A percentile compares a stretch with the other conserved stretches of the same genome.
Conservation (phyloP, 2,888 invertebrate species). For the Anthoptus insignis region DNA sequence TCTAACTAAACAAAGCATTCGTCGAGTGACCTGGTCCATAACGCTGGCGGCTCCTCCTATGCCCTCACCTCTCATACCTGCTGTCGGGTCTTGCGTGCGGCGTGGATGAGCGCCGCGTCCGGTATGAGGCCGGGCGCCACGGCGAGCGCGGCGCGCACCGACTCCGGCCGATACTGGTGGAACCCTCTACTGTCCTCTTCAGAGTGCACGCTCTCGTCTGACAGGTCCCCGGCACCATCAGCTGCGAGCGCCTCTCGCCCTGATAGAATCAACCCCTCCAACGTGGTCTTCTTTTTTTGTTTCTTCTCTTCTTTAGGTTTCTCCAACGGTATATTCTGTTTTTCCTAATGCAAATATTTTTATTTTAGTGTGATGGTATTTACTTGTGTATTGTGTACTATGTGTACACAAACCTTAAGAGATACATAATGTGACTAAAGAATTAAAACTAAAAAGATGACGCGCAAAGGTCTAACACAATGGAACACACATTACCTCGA, state of each 20-base stretch:
- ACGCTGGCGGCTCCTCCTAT: slow-evolving; percentile 72
- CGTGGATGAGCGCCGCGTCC: slow-evolving; percentile 99
- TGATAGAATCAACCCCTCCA: slow-evolving; percentile 89
- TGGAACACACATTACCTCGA: slow-evolving; percentile 68
- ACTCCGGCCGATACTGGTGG: slow-evolving; percentile 87
- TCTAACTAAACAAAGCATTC: slow-evolving; percentile 11
- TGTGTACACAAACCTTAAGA: too few species aligned
- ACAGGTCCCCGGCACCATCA: slow-evolving; percentile 89
- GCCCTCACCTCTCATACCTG: slow-evolving; percentile 94
- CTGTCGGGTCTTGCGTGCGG: slow-evolving; percentile 97
- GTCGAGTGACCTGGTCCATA: neutral
- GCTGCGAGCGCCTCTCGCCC: slow-evolving; percentile 95
- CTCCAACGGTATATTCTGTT: slow-evolving; percentile 50
- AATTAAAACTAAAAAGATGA: neutral
- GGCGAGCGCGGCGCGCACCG: slow-evolving; percentile 91
- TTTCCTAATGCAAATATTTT: neutral
- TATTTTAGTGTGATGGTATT: neutral
- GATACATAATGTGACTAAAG: too few species aligned
- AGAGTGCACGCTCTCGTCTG: slow-evolving; percentile 85
- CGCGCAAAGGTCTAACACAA: too few species aligned
- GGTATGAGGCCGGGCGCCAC: slow-evolving; percentile 96
- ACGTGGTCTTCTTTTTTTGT: slow-evolving; percentile 70
- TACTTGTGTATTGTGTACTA: too few species aligned
- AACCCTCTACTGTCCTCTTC: slow-evolving; percentile 77
- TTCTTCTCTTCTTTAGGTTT: slow-evolving; percentile 57